Conservation (phyloP, 2,797 vertebrate species). For the Synanceia verrucosa region DNA sequence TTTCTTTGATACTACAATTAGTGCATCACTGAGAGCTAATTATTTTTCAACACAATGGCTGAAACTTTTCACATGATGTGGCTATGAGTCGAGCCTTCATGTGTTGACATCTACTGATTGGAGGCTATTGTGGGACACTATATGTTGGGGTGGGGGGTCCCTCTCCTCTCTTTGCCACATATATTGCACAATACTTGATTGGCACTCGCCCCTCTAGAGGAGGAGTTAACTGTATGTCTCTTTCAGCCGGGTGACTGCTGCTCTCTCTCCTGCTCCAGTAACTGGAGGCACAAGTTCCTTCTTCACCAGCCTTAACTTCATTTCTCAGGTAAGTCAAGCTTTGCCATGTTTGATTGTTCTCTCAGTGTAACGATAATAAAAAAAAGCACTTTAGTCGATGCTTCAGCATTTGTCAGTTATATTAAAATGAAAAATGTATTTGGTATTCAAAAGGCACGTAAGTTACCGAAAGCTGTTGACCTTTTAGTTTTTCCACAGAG, state of each 20-base stretch:
- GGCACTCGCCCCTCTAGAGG: conserved; percentile 71
- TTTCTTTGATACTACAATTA: neutral
- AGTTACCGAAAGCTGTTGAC: neutral
- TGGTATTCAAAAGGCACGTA: neutral
- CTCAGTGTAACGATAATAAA: neutral
- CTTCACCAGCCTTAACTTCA: conserved; percentile 73
- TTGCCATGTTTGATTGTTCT: neutral
- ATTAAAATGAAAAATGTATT: neutral
- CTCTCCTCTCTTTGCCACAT: conserved; percentile 44
- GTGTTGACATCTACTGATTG: conserved; percentile 53
- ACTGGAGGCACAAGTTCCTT: conserved; percentile 79
- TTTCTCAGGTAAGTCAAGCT: conserved; percentile 71
- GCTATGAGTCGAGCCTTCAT: neutral
- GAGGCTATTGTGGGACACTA: conserved; percentile 45
- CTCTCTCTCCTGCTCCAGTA: conserved; percentile 81
- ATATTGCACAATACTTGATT: conserved; percentile 73
- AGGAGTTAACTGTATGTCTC: conserved; percentile 80
- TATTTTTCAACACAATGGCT: neutral
- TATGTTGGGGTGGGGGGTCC: conserved; percentile 20
- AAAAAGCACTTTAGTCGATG: neutral
- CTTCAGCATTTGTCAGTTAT: neutral
- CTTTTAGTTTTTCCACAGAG: neutral
- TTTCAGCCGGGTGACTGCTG: conserved; percentile 49
- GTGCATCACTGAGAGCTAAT: neutral
- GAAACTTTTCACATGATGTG: neutral